Conservation (phyloP, 1,140 invertebrate genomes). For the Aphelinus atriplicis region DNA sequence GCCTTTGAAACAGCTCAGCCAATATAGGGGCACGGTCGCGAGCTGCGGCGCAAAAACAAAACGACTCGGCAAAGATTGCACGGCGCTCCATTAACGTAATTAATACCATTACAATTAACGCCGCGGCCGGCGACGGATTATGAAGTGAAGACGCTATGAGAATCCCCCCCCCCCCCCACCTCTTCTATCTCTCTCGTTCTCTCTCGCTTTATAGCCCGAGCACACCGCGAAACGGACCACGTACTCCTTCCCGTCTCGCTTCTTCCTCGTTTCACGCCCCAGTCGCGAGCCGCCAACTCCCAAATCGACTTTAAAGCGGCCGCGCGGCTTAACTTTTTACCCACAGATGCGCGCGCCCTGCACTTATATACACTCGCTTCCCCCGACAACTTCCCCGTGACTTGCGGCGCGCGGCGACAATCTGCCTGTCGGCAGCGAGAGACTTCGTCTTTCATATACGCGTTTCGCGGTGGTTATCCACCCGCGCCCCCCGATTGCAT, state of each 20-base stretch:
- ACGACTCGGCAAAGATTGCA: constrained; percentile 44
- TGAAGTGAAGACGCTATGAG: no score
- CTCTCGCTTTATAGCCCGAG: constrained; percentile 33
- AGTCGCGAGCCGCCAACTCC: background rate
- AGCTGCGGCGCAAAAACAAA: constrained; percentile 4
- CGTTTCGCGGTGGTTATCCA: background rate
- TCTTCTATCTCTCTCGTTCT: constrained; percentile 33
- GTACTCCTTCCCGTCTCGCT: constrained; percentile 6
- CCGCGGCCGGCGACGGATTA: constrained; percentile 23
- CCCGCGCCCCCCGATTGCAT: no score
- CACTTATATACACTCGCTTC: background rate
- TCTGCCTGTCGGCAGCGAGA: no score
- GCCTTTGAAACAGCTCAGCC: background rate
- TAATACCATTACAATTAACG: constrained; percentile 62
- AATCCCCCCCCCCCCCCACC: no score
- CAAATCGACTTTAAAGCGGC: constrained; percentile 36
- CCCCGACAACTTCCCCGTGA: no score
- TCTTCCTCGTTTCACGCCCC: background rate
- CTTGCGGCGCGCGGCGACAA: no score
- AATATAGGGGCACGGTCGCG: constrained; percentile 8
- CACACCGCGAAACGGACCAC: constrained; percentile 22
- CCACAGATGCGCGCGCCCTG: background rate
- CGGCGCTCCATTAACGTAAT: constrained; percentile 59
- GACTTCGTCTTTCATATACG: background rate
- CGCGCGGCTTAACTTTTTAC: constrained; percentile 40